Conservation (phyloP, 1,140 invertebrate genomes). For the Zaprionus lachaisei region DNA sequence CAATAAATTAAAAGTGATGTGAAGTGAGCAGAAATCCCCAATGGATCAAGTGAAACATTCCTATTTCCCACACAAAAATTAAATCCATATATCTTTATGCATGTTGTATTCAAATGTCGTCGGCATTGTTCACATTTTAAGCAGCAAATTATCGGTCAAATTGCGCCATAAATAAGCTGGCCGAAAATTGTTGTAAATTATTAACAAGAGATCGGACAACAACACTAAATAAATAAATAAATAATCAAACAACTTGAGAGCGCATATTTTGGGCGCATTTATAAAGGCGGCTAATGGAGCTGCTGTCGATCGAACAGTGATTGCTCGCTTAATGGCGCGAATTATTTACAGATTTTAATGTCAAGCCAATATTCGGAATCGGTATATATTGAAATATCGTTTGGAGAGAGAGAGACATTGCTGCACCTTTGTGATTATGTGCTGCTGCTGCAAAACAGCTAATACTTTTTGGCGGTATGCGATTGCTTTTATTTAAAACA, state of each 20-base stretch:
- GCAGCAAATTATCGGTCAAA: constrained; percentile 68
- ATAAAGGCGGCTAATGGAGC: constrained; percentile 51
- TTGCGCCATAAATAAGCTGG: constrained; percentile 71
- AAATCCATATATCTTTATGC: constrained; percentile 56
- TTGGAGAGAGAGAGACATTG: constrained; percentile 26
- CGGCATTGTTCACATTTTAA: constrained; percentile 61
- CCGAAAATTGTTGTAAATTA: constrained; percentile 61
- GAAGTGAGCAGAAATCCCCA: not conserved
- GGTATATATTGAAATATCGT: constrained; percentile 53
- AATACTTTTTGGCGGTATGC: constrained; percentile 57
- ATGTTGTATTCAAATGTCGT: constrained; percentile 60
- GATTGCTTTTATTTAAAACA: constrained; percentile 80
- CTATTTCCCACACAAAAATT: constrained; percentile 3
- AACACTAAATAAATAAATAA: constrained; percentile 45
- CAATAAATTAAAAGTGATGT: not conserved
- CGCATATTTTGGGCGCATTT: constrained; percentile 43
- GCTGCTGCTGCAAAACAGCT: constrained; percentile 50
- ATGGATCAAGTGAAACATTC: not conserved
- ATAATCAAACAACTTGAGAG: constrained; percentile 42
- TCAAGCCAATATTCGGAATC: constrained; percentile 63
- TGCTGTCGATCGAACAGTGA: constrained; percentile 26
- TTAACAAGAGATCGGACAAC: constrained; percentile 50
- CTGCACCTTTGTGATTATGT: constrained; percentile 71
- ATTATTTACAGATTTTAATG: constrained; percentile 82
- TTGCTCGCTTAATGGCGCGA: constrained; percentile 75